Conservation (phyloP, 2,797 vertebrate genomes). For the Sebastes hopkinsi region DNA sequence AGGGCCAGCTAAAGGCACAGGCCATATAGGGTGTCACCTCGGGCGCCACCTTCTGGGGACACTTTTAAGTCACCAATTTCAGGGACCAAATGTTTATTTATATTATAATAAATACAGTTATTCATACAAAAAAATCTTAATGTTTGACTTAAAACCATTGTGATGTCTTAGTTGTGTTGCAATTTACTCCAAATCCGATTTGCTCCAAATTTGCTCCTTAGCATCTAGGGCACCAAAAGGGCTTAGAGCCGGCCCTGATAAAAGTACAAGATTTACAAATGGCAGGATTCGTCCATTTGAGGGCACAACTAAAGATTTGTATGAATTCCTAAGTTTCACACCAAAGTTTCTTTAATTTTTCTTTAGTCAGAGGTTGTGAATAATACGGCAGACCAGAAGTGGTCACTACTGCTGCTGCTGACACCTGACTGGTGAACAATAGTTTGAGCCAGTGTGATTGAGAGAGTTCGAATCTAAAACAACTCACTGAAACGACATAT, state of each 20-base stretch:
- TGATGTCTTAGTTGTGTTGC: no score
- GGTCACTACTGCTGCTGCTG: neutral
- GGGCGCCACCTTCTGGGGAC: no score
- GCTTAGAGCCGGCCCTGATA: neutral
- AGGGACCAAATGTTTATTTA: no score
- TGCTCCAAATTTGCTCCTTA: no score
- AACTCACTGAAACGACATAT: conserved; percentile 23
- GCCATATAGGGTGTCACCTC: no score
- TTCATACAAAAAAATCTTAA: no score
- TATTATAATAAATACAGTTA: no score
- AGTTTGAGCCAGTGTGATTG: neutral
- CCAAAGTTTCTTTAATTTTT: neutral
- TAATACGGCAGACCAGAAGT: neutral
- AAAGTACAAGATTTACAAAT: neutral
- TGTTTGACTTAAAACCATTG: no score
- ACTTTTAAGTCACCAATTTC: no score
- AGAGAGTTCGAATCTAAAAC: conserved; percentile 22
- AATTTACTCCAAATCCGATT: no score
- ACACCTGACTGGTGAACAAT: neutral
- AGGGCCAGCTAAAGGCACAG: no score
- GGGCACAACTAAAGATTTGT: neutral
- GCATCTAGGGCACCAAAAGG: no score
- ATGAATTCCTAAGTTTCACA: neutral
- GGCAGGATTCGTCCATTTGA: neutral
- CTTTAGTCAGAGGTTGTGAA: neutral